Evolutionary conservation across 2,797 vertebrate species (phyloP).

Genomic region (Gymnothorax reevesii): DNA sequence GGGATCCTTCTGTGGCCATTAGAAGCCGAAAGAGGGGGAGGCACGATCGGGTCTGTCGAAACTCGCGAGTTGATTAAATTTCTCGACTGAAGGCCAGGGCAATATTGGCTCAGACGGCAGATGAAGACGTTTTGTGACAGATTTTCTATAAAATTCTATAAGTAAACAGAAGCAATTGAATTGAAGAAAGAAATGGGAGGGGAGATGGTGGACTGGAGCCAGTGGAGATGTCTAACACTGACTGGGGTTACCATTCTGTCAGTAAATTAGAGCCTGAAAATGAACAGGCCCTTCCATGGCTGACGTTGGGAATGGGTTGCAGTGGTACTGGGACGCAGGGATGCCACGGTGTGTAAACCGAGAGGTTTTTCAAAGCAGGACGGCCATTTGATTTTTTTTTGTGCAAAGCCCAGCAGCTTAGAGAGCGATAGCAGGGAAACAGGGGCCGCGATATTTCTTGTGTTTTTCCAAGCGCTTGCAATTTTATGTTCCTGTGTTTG

Average conservation of each 20-base stretch:
- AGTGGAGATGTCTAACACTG: background rate
- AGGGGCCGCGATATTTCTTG: background rate
- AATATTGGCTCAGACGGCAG: background rate
- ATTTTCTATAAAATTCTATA: background rate
- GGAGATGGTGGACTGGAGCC: background rate
- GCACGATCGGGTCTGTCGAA: background rate
- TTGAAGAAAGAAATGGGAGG: background rate
- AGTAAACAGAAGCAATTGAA: background rate
- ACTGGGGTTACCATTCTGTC: no score
- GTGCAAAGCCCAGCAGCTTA: background rate
- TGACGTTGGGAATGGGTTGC: no score
- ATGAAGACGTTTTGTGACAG: background rate
- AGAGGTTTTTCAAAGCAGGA: background rate
- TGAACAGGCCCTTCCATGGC: no score
- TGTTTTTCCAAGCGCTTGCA: background rate
- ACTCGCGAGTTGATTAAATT: background rate
- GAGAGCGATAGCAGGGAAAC: background rate
- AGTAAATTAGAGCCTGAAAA: no score
- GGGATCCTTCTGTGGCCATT: background rate
- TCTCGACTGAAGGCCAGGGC: background rate
- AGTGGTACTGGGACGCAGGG: no score
- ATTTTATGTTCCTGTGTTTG: background rate
- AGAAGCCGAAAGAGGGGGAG: background rate
- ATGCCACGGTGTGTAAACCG: no score
- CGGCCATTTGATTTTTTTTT: background rate